Conservation (phyloP, 2,113 vertebrate genomes). For the Fregetta grallaria region DNA sequence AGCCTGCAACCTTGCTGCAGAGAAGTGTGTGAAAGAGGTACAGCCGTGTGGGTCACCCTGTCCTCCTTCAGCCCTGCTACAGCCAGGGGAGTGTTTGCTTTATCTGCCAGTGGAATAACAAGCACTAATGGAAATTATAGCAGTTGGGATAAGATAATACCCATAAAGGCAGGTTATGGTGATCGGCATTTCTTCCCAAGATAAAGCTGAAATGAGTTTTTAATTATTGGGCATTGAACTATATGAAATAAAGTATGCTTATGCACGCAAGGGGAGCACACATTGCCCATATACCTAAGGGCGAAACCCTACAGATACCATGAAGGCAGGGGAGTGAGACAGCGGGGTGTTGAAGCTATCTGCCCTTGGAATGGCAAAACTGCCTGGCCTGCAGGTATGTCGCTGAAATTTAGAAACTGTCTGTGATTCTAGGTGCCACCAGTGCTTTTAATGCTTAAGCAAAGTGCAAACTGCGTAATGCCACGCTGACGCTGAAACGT, state of each 20-base stretch:
- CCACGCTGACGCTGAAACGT: not conserved
- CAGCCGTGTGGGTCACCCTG: not conserved
- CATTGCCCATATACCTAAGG: rapidly evolving
- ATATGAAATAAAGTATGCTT: not conserved
- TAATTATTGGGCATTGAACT: not conserved
- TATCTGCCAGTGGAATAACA: not conserved
- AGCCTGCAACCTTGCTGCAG: not conserved
- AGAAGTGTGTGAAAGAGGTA: not conserved
- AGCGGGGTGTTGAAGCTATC: not conserved
- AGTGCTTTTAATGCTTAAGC: slow-evolving; percentile 9
- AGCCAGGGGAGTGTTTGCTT: not conserved
- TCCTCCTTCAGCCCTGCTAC: not conserved
- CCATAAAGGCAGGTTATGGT: not conserved
- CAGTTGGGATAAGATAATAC: slow-evolving; percentile 15
- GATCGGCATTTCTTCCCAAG: not conserved
- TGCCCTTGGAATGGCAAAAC: not conserved
- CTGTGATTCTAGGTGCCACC: not conserved
- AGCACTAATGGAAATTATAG: not conserved
- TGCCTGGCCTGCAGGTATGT: not conserved
- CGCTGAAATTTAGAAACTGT: not conserved
- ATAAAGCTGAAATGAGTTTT: slow-evolving; percentile 7
- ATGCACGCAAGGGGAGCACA: not conserved
- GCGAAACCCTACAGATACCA: not conserved
- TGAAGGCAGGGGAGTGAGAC: rapidly evolving
- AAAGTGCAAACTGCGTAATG: not conserved